Evolutionary conservation across 2,797 vertebrate species (phyloP).

Genomic region (Lithobates sylvaticus): DNA sequence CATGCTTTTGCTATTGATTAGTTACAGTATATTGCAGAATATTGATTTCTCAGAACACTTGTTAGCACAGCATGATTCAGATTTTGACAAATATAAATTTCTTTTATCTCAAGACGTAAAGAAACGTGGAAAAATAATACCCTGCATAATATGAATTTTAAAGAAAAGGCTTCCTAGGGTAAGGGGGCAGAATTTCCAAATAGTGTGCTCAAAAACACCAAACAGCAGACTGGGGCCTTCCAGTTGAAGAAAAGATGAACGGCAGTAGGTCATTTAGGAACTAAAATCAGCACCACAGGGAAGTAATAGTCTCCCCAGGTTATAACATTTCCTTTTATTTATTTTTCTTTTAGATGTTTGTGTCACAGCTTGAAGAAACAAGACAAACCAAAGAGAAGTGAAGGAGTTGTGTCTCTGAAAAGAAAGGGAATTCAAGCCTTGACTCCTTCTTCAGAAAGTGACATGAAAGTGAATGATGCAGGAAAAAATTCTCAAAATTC

Average conservation of each 20-base stretch:
- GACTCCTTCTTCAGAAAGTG: conserved; percentile 27
- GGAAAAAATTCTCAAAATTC: conserved; percentile 28
- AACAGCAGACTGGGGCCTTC: conserved; percentile 42
- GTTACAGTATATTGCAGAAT: neutral
- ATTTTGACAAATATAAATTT: conserved; percentile 16
- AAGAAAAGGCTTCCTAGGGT: conserved; percentile 35
- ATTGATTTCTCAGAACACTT: conserved; percentile 21
- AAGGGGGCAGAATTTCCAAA: conserved; percentile 35
- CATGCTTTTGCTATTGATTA: neutral
- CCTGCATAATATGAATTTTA: conserved; percentile 43
- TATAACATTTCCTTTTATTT: conserved; percentile 55
- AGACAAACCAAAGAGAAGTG: conserved; percentile 53
- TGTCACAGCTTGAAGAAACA: conserved; percentile 55
- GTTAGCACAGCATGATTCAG: conserved; percentile 8
- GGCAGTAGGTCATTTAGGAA: conserved; percentile 59
- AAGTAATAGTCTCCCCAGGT: conserved; percentile 58
- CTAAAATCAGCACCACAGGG: conserved; percentile 57
- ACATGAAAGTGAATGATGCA: conserved; percentile 29
- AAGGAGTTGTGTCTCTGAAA: conserved; percentile 44
- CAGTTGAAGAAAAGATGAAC: conserved; percentile 57
- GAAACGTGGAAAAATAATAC: conserved; percentile 23
- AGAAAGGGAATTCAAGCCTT: conserved; percentile 35
- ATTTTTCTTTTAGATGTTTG: conserved; percentile 50
- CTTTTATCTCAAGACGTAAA: conserved; percentile 11
- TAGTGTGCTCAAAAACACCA: conserved; percentile 44